Base-by-base conservation (phyloP, 2,888 invertebrate genomes). In the Conistra vaccinii region DNA sequence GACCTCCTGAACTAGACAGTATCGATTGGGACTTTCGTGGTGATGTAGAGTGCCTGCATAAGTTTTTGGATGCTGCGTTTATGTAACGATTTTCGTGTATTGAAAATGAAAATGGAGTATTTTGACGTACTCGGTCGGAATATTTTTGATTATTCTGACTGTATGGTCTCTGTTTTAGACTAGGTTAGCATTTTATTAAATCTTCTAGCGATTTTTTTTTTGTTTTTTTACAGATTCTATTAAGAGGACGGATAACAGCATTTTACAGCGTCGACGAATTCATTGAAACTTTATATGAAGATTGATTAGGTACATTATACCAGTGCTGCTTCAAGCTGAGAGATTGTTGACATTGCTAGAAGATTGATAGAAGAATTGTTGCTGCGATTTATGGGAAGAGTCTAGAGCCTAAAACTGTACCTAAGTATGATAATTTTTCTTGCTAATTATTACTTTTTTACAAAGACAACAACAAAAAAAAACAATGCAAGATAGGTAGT, bases 1-100 rank as follows among this genome's bases (percentile, higher is more conserved):
- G 94, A 93, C 95, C 95, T 91, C 92, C 89, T 95, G 95, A 95
- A 95, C 95, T 92, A 91, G 90, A 86, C 91, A 83, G 85, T 93
- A 95, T 94, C 90, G 95, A 95, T 95, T 91, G 87, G 69, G 57
- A 73, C 74, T 81, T 86, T 85, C 67, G 45, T 55, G 20, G 65
- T 60, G 57, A 39, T 35, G 51, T 61, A 35, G n/a, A 7, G 42
- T 48, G 48, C 20, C 14, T 20, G 58, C 23, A 6, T 55, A n/a
- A 26, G n/a, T 68, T 65, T 68, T 58, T 35, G 12, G 14, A 2
- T 20, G 10, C 3, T 53, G 5, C 4, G 14, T 39, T 62, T 68
- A 69, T 32, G n/a, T 0, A 42, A 14, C 0, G 20, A 12, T 57
- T 72, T 69, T 58, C 58, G 58, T 32, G 1, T 32, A 26, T 26